Base-by-base conservation (phyloP, 2,113 vertebrate genomes). In the Tupaia tana region DNA sequence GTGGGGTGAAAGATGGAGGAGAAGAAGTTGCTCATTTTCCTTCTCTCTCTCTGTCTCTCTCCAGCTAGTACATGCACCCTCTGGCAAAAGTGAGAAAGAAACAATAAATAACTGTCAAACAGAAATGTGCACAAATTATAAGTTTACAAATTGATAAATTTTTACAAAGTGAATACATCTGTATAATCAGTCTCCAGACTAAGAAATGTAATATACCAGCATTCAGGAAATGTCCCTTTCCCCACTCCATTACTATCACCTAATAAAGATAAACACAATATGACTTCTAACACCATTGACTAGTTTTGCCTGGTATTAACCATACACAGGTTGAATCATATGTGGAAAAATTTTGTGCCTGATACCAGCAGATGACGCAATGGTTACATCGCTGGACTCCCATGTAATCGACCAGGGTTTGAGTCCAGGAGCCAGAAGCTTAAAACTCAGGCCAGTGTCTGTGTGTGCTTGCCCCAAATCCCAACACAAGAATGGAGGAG, bases 61-160 rank as follows among this genome's bases (percentile, higher is more conserved):
- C 43, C 43, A 43, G 43, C 4, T 43, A 43, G 43, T 43, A 43
- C 43, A 43, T 43, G 43, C 43, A 43, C 43, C 43, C 43, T 43
- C 6, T 43, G 43, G 43, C 43, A 43, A 43, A 43, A 43, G 4
- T 43, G 43, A 43, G 43, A 43, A 43, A 43, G 43, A 43, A 43
- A 43, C 43, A 43, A 43, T 43, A 43, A 43, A 83, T 79, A 86
- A 64, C 25, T 73, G 25, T 86, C 75, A 93, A 56, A 78, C 0
- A 66, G 54, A 69, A 83, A 74, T 89, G 27, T 96, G 24, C n/a
- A 89, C 59, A 95, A 27, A 82, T 79, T 81, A 9, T 56, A 83
- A 79, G 4, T 29, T 63, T 89, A 75, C 12, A 73, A 29, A 34
- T 90, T 92, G 15, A n/a, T 90, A 25, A 25, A 63, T 56, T 66